These are phyloP conservation scores for Zonotrichia leucophrys DNA, from an alignment of 2,113 vertebrate species.

Conservation along the genomic window DNA sequence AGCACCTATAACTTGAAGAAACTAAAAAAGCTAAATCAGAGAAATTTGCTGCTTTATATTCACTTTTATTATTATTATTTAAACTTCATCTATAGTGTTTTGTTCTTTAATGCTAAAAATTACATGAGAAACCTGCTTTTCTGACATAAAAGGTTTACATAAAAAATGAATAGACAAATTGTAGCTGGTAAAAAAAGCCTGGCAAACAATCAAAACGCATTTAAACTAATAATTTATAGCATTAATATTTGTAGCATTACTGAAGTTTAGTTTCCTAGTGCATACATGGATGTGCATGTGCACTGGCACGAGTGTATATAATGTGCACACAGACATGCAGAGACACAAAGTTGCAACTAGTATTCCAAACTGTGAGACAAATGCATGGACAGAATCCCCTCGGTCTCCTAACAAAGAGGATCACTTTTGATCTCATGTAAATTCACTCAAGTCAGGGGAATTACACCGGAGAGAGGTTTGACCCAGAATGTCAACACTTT, in stretches of 20 bases:
- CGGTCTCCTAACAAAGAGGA: neutral
- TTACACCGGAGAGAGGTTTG: neutral
- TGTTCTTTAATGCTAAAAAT: conserved; percentile 15
- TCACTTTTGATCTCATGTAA: neutral
- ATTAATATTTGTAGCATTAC: neutral
- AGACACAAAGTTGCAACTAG: neutral
- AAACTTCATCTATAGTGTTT: neutral
- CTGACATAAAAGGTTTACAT: neutral
- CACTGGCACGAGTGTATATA: neutral
- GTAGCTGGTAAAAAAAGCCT: neutral
- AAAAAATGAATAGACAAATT: conserved; percentile 24
- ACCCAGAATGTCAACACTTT: conserved; percentile 35
- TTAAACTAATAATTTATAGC: conserved; percentile 33
- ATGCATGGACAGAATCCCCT: neutral
- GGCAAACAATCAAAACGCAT: neutral
- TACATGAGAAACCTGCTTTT: conserved; percentile 3
- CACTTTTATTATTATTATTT: neutral
- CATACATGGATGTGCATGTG: neutral
- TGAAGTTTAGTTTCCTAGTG: neutral
- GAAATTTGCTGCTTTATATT: neutral
- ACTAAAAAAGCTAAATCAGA: neutral
- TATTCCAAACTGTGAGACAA: conserved; percentile 35
- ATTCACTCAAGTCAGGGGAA: neutral
- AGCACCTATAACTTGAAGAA: neutral
- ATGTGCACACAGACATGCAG: neutral